Conservation (phyloP, 2,113 vertebrate genomes). For the Geococcyx californianus region DNA sequence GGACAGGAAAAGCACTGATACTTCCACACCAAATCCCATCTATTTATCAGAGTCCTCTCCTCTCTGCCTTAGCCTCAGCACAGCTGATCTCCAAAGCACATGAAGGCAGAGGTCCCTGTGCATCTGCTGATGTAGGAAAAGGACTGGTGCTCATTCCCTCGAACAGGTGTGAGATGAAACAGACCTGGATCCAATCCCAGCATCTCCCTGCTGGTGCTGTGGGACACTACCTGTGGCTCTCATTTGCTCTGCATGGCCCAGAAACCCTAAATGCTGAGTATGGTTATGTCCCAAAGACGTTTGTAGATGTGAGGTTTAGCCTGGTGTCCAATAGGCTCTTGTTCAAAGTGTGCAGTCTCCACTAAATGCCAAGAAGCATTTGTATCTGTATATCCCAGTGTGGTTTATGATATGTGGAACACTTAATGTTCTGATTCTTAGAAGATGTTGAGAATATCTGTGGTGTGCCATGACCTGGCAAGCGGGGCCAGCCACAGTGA, state of each 20-base stretch:
- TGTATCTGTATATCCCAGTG: background rate
- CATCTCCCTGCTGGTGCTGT: background rate
- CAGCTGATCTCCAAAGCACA: background rate
- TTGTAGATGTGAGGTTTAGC: background rate
- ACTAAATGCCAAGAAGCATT: accelerated
- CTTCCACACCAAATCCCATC: background rate
- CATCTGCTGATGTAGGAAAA: background rate
- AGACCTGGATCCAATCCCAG: background rate
- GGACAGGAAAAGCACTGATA: background rate
- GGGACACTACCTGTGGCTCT: background rate
- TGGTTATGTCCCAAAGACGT: accelerated
- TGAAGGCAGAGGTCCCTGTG: accelerated
- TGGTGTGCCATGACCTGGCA: background rate
- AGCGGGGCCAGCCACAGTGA: background rate
- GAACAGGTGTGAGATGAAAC: background rate
- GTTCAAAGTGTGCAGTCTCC: background rate
- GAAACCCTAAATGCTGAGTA: background rate
- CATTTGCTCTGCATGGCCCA: background rate
- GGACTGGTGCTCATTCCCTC: background rate
- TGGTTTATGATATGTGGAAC: background rate
- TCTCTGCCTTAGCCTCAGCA: background rate
- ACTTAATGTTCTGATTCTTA: background rate
- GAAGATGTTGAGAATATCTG: background rate
- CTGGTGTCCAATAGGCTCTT: background rate
- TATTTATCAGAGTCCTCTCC: background rate